Percentiles rank a stretch among this genome's conserved stretches.
Evolutionary conservation across 2,888 invertebrate species (phyloP).

Genomic region (Sminthurides aquaticus): DNA sequence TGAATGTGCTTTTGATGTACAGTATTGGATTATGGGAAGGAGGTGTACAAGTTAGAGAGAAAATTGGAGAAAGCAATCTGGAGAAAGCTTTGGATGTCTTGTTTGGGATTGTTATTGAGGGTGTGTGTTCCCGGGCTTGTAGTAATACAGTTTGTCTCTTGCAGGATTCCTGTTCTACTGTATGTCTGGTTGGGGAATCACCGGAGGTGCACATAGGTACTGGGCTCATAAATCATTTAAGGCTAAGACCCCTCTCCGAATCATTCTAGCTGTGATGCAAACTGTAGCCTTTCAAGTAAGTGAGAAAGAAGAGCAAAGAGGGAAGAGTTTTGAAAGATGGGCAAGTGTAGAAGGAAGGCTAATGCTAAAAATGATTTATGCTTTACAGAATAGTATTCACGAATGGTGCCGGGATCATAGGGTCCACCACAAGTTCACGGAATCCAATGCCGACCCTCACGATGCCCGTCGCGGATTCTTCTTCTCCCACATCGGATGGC

Average conservation of each 20-base stretch:
- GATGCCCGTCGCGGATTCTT: constrained; percentile 79
- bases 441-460: constrained; percentile 82
- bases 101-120: too few species aligned
- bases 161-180: constrained; percentile 56
- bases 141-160: too few species aligned
- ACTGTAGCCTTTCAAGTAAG: constrained; percentile 83
- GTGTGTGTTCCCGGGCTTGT: too few species aligned
- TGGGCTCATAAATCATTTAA: constrained; percentile 96
- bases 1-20: background rate
- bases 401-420: constrained; percentile 79
- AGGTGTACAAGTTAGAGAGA: too few species aligned
- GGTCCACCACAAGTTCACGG: constrained; percentile 81
- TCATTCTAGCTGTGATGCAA: constrained; percentile 73
- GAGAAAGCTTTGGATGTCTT: too few species aligned
- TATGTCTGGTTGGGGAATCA: constrained; percentile 79
- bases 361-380: background rate
- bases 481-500: constrained; percentile 92
- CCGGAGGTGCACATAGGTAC: constrained; percentile 93
- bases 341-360: background rate
- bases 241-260: constrained; percentile 78
- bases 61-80: too few species aligned
- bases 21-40: background rate
- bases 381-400: constrained; percentile 69
- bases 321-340: background rate
- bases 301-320: background rate